Base-by-base conservation (phyloP, 2,113 vertebrate species). In the Tupaia chinensis region DNA sequence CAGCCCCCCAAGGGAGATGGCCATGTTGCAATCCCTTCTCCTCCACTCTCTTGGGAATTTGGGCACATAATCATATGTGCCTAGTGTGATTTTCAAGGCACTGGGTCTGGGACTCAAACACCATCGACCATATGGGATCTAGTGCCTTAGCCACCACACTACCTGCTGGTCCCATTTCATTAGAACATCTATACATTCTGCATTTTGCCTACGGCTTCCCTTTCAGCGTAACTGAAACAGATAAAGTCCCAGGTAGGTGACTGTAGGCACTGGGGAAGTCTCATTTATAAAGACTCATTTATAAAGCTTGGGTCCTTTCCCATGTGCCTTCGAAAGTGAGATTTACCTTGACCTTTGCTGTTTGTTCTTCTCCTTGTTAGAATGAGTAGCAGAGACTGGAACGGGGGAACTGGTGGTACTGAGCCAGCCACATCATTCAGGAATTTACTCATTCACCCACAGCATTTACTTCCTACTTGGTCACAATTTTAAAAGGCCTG, bases 161-260 rank as follows among this genome's bases (percentile, higher is more conserved):
- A 44, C 44, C 44, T 44, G 44, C 44, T 44, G 44, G 44, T 44
- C 44, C 44, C 44, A 44, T 44, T 44, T 44, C 44, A 32, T 72
- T 69, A 80, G 23, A 91, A 85, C 22, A 54, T 79, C 29, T 56
- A 34, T 78, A n/a, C 74, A 85, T 82, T 9, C 3, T 65, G 5
- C 76, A 65, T 84, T 53, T 95, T 91, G 54, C 54, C n/a, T 83
- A 12, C 79, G 44, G 54, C 1, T 5, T 94, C 87, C 58, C 27
- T 92, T 83, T 88, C 53, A 60, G 16, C n/a, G 68, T 68, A 85
- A 91, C 6, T 87, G 89, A 94, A 95, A 72, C n/a, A 23, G 93
- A n/a, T 73, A n/a, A 2, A 89, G 14, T 91, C 61, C n/a, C 63
- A 65, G 74, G 29, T 32, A 88, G 73, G 13, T 87, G 58, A 61